Evolutionary conservation across 2,797 vertebrate genomes (phyloP), one percentile per base, ranked within the genome.

Genomic region (Cuculus canorus): DNA sequence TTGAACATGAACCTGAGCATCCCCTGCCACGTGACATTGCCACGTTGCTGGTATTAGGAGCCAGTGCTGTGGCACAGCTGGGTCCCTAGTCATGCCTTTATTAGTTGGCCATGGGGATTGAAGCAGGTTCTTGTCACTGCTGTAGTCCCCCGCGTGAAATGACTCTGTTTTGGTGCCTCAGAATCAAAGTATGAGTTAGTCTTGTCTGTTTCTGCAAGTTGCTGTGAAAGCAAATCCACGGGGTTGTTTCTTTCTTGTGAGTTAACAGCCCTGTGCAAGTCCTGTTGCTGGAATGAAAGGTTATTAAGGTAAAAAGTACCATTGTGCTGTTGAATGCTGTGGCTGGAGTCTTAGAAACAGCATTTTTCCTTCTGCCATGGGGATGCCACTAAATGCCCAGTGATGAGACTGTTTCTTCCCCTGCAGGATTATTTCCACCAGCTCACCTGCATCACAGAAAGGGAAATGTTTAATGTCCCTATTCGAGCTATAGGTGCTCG

Each of bases 401-500:
- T n/a, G 21, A 28, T 86, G 63, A 91, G 59, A 24, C 65, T 32
- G 8, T n/a, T 2, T 60, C 37, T 92, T 88, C 50, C 66, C 65
- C 78, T 41, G 9, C 59, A 99, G 99, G 99, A 99, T 95, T 99
- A 99, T 54, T 81, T 97, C 71, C 98, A 98, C 88, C 97, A 95
- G 48, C 77, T 99, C 91, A 96, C 98, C 54, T 99, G 97, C 94
- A 96, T 98, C 72, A 99, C 99, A 2, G 98, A 99, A 89, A 98
- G 98, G 90, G 99, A 99, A 90, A 98, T 98, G 81, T 99, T 99
- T 73, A 96, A 98, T 82, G 97, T 99, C 60, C 98, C 98, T 8
- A 86, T 99, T 73, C 97, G 95, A 68, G 98, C 98, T 16, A 97
- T 98, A 41, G 99, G 99, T 10, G 98, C 98, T 5, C 98, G 99